Evolutionary conservation across 2,888 invertebrate genomes (phyloP).

Genomic region (Dicycla oo): DNA sequence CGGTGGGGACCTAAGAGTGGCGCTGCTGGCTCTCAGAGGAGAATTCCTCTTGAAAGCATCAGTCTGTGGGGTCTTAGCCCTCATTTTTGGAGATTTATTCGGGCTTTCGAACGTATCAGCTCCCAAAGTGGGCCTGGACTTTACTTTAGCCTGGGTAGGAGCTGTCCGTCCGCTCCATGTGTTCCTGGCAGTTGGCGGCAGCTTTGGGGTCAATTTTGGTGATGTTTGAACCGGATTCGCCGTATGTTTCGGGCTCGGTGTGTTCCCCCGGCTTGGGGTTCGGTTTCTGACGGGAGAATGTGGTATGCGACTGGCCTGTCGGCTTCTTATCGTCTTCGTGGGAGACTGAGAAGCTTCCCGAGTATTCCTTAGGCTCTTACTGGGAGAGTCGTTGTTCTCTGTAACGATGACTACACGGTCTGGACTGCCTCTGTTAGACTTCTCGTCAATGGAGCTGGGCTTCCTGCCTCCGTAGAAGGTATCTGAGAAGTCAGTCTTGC

Average conservation of each 20-base stretch:
- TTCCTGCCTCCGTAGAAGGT: slow-evolving; percentile 91
- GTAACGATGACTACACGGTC: slow-evolving; percentile 80
- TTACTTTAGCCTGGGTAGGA: slow-evolving; percentile 81
- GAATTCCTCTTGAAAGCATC: slow-evolving; percentile 89
- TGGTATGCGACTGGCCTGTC: slow-evolving; percentile 86
- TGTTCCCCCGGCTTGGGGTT: slow-evolving; percentile 82
- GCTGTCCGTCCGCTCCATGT: slow-evolving; percentile 94
- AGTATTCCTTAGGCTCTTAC: slow-evolving; percentile 83
- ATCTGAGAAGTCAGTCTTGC: slow-evolving; percentile 93
- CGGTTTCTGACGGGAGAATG: slow-evolving; percentile 85
- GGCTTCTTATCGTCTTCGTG: slow-evolving; percentile 80
- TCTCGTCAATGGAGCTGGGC: slow-evolving; percentile 81
- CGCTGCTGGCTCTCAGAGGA: slow-evolving; percentile 86
- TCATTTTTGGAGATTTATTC: slow-evolving; percentile 91
- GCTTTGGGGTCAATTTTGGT: slow-evolving; percentile 81
- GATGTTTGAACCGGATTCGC: slow-evolving; percentile 82
- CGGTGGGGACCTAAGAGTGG: slow-evolving; percentile 90
- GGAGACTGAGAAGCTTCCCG: slow-evolving; percentile 83
- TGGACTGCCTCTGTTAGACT: slow-evolving; percentile 84
- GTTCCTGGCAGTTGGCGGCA: slow-evolving; percentile 90
- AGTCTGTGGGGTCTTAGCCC: slow-evolving; percentile 78
- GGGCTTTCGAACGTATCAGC: slow-evolving; percentile 88
- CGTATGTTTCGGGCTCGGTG: slow-evolving; percentile 86
- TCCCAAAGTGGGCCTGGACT: slow-evolving; percentile 82
- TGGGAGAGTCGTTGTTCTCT: slow-evolving; percentile 85